These are phyloP conservation scores for Pseudomyrmex flavicornis DNA, from an alignment of 1,140 invertebrate species.

Conservation along the genomic window DNA sequence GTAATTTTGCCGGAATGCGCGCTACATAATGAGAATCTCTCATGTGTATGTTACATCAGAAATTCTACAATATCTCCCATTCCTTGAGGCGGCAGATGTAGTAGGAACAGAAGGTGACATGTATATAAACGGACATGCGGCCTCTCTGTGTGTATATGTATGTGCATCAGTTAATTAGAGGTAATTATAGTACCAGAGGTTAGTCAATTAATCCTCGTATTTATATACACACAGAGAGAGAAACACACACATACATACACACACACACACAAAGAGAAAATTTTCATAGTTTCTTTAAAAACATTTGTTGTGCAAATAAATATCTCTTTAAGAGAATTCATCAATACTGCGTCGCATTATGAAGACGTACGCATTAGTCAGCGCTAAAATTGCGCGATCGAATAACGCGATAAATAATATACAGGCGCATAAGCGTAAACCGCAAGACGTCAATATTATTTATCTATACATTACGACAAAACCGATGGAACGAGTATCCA, in stretches of 20 bases:
- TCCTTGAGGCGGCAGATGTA: conserved; percentile 43
- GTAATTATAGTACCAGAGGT: background rate
- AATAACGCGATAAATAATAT: conserved; percentile 37
- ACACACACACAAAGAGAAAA: too few relatives aligned
- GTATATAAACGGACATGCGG: conserved; percentile 8
- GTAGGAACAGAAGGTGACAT: background rate
- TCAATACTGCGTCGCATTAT: background rate
- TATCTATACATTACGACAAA: conserved; percentile 42
- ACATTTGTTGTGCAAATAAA: background rate
- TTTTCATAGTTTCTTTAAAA: background rate
- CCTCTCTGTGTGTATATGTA: too few relatives aligned
- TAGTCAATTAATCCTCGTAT: conserved; percentile 14
- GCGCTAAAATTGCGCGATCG: conserved; percentile 27
- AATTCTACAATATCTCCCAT: conserved; percentile 25
- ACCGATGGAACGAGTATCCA: conserved; percentile 35
- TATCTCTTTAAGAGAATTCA: background rate
- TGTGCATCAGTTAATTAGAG: conserved; percentile 36
- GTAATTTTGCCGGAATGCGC: conserved; percentile 14
- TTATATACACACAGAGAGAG: too few relatives aligned
- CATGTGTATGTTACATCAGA: background rate
- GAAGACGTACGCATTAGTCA: background rate
- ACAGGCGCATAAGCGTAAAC: conserved; percentile 5
- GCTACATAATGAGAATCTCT: conserved; percentile 7
- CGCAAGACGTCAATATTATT: conserved; percentile 52
- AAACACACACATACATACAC: too few relatives aligned